phyloP scores from a whole-genome alignment of 30 jellyfish, hydroid and myxozoan species.

The Hydractinia symbiolongicarpus region DNA sequence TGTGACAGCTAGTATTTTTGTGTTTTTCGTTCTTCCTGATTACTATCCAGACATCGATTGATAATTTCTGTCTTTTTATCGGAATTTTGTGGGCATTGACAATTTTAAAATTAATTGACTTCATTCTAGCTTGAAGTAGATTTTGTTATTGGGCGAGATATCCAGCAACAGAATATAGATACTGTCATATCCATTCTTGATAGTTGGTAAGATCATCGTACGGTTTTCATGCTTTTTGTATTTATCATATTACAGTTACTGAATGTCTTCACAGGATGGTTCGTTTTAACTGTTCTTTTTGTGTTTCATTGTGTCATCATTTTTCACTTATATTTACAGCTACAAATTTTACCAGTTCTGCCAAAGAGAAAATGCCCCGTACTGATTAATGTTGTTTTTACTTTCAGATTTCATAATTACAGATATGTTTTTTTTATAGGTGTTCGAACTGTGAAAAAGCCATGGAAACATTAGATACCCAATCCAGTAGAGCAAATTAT shows the following conservation, averaged over 20 bases:
- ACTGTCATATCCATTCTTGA: conserved; percentile 56
- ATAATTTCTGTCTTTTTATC: too few species aligned
- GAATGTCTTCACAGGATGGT: too few species aligned
- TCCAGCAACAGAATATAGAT: conserved; percentile 66
- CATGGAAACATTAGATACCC: conserved; percentile 50
- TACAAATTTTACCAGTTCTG: too few species aligned
- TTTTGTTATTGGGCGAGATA: conserved; percentile 95
- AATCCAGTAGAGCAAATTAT: conserved; percentile 55
- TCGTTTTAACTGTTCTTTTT: not conserved
- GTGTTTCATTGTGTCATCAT: not conserved
- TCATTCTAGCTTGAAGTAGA: conserved; percentile 72
- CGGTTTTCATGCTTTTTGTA: not conserved
- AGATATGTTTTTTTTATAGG: conserved; percentile 26
- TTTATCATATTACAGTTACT: too few species aligned
- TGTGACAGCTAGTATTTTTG: too few species aligned
- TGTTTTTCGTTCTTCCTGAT: too few species aligned
- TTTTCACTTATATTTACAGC: too few species aligned
- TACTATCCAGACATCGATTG: too few species aligned
- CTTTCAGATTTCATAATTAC: too few species aligned
- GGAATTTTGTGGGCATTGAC: too few species aligned
- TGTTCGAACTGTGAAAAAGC: conserved; percentile 76
- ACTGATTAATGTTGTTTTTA: too few species aligned
- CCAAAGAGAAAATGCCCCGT: too few species aligned
- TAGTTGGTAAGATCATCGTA: conserved; percentile 44
- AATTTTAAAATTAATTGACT: not conserved